Evolutionary conservation across 2,113 vertebrate species (phyloP).

Genomic region (Megaptera novaeangliae): DNA sequence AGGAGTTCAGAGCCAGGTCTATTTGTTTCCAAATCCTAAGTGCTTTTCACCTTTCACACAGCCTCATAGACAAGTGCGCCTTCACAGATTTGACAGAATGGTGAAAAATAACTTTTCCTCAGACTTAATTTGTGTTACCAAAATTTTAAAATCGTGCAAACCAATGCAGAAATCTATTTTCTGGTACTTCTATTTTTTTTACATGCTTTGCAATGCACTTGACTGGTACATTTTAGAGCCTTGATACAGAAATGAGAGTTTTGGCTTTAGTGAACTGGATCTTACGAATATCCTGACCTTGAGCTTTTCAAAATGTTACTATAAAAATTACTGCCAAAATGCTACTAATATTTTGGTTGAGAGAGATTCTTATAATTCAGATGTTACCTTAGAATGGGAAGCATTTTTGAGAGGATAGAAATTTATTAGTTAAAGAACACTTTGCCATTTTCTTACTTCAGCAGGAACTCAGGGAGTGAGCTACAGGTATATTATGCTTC

Average conservation of each 20-base stretch:
- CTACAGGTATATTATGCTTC: slow-evolving; percentile 95
- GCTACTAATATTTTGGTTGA: not conserved
- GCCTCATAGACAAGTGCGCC: not conserved
- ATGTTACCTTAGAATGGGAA: not conserved
- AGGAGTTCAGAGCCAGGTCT: not conserved
- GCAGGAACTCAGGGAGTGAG: slow-evolving; percentile 88
- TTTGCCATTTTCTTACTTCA: slow-evolving; percentile 40
- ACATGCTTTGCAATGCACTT: not conserved
- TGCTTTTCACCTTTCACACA: not conserved
- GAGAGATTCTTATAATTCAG: not conserved
- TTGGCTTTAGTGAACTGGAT: not conserved
- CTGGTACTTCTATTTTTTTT: not conserved
- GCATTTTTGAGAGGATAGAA: not conserved
- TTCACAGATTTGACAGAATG: not conserved
- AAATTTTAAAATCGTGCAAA: not conserved
- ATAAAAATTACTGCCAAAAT: not conserved
- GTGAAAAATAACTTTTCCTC: not conserved
- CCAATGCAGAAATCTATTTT: not conserved
- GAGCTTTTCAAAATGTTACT: not conserved
- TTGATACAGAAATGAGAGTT: not conserved
- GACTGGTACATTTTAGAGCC: not conserved
- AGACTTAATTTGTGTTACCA: not conserved
- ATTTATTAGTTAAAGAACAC: not conserved
- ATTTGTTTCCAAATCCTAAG: not conserved
- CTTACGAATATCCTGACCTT: not conserved